phyloP scores from a whole-genome alignment of 2,888 invertebrate genomes.

The Habrosyne pyritoides region DNA sequence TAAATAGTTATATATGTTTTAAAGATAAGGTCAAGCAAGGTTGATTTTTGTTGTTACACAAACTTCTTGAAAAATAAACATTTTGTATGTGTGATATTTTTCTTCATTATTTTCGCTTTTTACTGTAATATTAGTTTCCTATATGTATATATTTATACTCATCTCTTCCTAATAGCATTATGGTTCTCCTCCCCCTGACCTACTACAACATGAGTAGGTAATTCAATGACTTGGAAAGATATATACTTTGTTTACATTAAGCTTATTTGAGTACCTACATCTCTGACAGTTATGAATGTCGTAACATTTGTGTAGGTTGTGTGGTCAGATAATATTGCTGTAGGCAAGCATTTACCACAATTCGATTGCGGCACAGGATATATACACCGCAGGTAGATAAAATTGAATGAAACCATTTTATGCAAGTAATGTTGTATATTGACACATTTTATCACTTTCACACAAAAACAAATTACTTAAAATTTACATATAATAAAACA shows the following conservation, averaged over 20 bases:
- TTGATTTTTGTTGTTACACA: constrained; percentile 84
- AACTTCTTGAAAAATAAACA: constrained; percentile 83
- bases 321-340: background rate
- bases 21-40: constrained; percentile 82
- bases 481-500: constrained; percentile 77
- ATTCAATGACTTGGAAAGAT: too few species aligned
- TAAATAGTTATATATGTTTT: constrained; percentile 82
- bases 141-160: constrained; percentile 11
- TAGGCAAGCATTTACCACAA: constrained; percentile 8
- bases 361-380: constrained; percentile 15
- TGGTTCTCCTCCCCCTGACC: constrained; percentile 38
- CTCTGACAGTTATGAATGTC: background rate
- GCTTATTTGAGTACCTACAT: background rate
- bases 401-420: constrained; percentile 54
- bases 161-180: constrained; percentile 20
- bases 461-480: constrained; percentile 78
- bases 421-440: constrained; percentile 80
- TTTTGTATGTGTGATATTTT: constrained; percentile 81
- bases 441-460: constrained; percentile 79
- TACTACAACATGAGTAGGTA: background rate
- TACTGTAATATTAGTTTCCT: constrained; percentile 23
- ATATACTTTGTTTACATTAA: too few species aligned
- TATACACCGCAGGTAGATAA: constrained; percentile 9
- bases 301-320: background rate
- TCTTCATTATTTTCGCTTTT: constrained; percentile 60